Evolutionary conservation across 2,113 vertebrate genomes (phyloP).

Genomic region (Eudyptes chrysolophus): DNA sequence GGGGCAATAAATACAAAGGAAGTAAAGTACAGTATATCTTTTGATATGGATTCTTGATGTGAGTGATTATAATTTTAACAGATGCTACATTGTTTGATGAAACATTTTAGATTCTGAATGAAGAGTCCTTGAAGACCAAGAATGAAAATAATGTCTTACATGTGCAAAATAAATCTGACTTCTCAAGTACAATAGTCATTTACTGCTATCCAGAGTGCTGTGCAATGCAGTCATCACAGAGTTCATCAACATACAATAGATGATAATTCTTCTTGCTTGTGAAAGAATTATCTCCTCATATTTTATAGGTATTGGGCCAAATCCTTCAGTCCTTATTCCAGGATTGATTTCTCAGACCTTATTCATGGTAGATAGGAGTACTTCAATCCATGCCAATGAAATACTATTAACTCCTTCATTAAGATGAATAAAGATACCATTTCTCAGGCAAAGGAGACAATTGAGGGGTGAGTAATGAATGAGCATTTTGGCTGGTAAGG

Average conservation of each 20-base stretch:
- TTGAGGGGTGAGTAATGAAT: background rate
- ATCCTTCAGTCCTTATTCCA: background rate
- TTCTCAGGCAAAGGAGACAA: background rate
- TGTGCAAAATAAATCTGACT: constrained; percentile 63
- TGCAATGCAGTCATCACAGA: constrained; percentile 23
- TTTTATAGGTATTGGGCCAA: constrained; percentile 11
- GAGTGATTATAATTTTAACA: constrained; percentile 45
- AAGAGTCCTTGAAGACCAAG: constrained; percentile 44
- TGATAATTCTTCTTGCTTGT: constrained; percentile 18
- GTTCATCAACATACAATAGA: constrained; percentile 52
- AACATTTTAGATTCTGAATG: constrained; percentile 42
- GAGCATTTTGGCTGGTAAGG: background rate
- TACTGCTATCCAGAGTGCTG: constrained; percentile 44
- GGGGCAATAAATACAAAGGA: constrained; percentile 15
- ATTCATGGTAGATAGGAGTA: background rate
- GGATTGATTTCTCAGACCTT: background rate
- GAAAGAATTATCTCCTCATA: constrained; percentile 32
- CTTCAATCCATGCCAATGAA: background rate
- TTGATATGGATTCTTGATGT: constrained; percentile 11
- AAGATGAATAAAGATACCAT: background rate
- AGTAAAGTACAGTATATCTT: background rate
- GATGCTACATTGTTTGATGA: constrained; percentile 43
- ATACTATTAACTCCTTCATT: background rate
- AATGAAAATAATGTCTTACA: constrained; percentile 55
- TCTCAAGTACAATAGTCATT: constrained; percentile 56